Evolutionary conservation across 2,113 vertebrate species (phyloP).

Genomic region (Cyanistes caeruleus): DNA sequence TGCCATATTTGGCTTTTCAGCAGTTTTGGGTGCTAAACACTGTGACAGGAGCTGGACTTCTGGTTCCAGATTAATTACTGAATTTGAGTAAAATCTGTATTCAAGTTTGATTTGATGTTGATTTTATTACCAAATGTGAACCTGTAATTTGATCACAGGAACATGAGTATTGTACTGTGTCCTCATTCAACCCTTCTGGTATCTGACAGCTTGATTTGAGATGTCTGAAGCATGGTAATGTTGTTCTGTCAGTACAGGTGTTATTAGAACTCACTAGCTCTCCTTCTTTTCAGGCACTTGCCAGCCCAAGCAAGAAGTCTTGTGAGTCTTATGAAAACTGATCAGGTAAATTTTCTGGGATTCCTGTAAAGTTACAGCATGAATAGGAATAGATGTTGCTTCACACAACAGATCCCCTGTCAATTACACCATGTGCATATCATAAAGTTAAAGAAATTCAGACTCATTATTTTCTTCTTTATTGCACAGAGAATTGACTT

Average conservation of each 20-base stretch:
- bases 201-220: not conserved
- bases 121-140: not conserved
- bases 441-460: not conserved
- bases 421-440: not conserved
- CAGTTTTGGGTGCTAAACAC: not conserved
- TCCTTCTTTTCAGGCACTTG: constrained; percentile 78
- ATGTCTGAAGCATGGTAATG: not conserved
- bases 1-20: not conserved
- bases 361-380: not conserved
- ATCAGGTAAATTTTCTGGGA: constrained; percentile 76
- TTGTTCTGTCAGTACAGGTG: not conserved
- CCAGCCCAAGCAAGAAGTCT: constrained; percentile 78
- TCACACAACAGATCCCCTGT: not conserved
- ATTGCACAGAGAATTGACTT: constrained; percentile 83
- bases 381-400: not conserved
- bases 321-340: constrained; percentile 83
- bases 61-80: not conserved
- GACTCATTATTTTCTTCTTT: not conserved
- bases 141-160: not conserved
- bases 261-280: constrained; percentile 14
- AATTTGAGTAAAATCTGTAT: not conserved
- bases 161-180: not conserved
- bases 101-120: not conserved
- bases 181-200: not conserved
- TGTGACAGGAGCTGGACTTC: not conserved